Percentiles rank a stretch among this genome's conserved stretches.
These are phyloP conservation scores for Condylura cristata DNA, from an alignment of 2,113 vertebrate species.

Conservation along the genomic window DNA sequence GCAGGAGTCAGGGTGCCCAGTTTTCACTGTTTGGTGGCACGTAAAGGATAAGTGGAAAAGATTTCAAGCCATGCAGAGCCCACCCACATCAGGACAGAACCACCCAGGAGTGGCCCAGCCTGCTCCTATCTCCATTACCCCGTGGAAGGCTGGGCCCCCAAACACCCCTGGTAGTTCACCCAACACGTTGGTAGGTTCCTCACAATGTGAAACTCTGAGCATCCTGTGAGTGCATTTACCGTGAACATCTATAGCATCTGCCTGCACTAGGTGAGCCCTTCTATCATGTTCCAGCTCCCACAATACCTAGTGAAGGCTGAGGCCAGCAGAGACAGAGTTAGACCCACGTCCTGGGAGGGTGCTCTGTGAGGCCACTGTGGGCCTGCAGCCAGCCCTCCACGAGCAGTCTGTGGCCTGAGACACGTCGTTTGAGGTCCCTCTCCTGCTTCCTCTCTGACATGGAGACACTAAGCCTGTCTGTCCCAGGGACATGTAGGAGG, in stretches of 20 bases:
- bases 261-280: background rate
- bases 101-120: background rate
- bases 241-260: too few species aligned
- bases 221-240: background rate
- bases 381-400: background rate
- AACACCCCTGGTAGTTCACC: background rate
- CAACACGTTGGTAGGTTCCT: background rate
- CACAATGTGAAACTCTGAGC: too few species aligned
- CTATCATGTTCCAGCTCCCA: background rate
- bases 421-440: background rate
- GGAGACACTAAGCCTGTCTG: background rate
- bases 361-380: rapidly evolving
- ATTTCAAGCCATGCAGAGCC: background rate
- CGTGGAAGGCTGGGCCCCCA: background rate
- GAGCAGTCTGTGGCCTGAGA: background rate
- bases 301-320: background rate
- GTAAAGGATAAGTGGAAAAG: background rate
- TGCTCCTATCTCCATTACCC: background rate
- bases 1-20: background rate
- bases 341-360: rapidly evolving
- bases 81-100: background rate
- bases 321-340: background rate
- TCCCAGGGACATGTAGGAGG: background rate
- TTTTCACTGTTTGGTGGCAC: background rate
- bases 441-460: background rate